phyloP scores from a whole-genome alignment of 2,113 vertebrate species.

The Indicator indicator region DNA sequence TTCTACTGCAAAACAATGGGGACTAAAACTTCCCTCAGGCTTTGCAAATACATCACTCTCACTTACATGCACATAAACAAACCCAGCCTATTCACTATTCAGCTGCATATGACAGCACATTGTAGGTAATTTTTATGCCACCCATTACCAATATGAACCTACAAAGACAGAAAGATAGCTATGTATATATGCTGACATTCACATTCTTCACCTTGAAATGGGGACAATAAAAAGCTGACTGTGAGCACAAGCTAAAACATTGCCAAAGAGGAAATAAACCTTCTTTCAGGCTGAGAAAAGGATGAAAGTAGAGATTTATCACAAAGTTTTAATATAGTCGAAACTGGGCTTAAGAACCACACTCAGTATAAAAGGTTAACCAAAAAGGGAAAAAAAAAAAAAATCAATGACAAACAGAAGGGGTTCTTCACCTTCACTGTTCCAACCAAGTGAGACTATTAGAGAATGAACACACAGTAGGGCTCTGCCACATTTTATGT shows the following conservation, averaged over 20 bases:
- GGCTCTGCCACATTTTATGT: background rate
- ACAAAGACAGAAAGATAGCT: background rate
- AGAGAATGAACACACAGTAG: conserved; percentile 58
- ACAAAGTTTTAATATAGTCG: conserved; percentile 38
- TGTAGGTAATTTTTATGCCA: conserved; percentile 5
- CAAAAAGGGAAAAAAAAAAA: conserved; percentile 49
- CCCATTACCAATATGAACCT: background rate
- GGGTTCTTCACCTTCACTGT: conserved; percentile 50
- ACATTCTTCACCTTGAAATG: conserved; percentile 20
- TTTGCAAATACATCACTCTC: background rate
- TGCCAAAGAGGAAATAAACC: background rate
- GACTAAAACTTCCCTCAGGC: background rate
- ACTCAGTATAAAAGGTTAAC: conserved; percentile 32
- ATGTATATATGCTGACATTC: background rate
- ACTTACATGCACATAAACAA: background rate
- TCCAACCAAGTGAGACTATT: conserved; percentile 59
- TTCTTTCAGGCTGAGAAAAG: background rate
- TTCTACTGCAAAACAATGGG: background rate
- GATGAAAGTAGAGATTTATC: background rate
- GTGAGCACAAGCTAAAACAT: background rate
- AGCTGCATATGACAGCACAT: background rate
- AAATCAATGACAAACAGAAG: conserved; percentile 66
- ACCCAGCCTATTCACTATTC: background rate
- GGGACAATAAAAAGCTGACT: background rate
- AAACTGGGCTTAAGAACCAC: conserved; percentile 39